Evolutionary conservation across 2,113 vertebrate genomes (phyloP).

Genomic region (Craseonycteris thonglongyai): DNA sequence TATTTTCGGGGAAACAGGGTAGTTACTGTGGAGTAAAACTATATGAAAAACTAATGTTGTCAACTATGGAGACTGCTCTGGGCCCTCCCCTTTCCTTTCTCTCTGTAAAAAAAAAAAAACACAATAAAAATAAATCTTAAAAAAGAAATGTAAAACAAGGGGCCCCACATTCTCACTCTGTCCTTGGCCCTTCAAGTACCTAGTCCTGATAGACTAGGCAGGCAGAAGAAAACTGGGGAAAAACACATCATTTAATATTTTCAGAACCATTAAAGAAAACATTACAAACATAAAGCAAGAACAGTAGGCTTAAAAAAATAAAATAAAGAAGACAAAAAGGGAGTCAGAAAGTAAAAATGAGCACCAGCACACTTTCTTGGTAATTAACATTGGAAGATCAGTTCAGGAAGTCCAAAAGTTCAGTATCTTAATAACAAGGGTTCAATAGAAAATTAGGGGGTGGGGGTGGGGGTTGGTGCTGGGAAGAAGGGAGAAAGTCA

Average conservation of each 20-base stretch:
- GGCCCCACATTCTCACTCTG: neutral
- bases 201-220: neutral
- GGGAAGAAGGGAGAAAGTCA: too few relatives aligned
- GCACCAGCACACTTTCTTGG: too few relatives aligned
- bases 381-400: neutral
- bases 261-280: neutral
- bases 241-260: neutral
- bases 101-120: too few relatives aligned
- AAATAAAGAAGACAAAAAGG: neutral
- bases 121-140: too few relatives aligned
- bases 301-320: neutral
- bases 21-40: too few relatives aligned
- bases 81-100: too few relatives aligned
- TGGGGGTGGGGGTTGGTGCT: neutral
- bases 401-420: neutral
- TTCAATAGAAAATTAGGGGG: neutral
- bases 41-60: too few relatives aligned
- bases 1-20: too few relatives aligned
- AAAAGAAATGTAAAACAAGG: too few relatives aligned
- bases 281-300: neutral
- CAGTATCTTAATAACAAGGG: neutral
- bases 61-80: too few relatives aligned
- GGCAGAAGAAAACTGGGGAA: neutral
- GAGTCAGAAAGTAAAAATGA: neutral
- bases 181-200: neutral